Base-by-base conservation (phyloP, 2,888 invertebrate species). In the Melinopterus prodromus region DNA sequence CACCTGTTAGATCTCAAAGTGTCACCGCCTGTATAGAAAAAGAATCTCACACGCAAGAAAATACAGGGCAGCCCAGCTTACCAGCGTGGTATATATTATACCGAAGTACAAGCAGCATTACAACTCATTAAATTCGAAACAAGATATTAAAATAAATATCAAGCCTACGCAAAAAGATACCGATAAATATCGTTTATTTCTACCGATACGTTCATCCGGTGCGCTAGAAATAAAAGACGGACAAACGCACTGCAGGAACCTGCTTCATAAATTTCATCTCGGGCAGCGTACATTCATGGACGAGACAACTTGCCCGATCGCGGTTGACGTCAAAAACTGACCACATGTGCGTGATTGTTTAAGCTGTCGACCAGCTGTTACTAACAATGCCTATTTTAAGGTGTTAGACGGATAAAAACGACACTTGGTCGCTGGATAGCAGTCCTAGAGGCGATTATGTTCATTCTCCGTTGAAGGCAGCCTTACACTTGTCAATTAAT, bases 281-380 rank as follows among this genome's bases (percentile, higher is more conserved):
- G 83, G 77, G 81, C 77, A 75, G 72, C 77, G 81, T 79, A 82
- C 83, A 80, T 84, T 82, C 80, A 82, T 82, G 82, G 83, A 78
- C 79, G 81, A 81, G 81, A 83, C 82, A 82, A 81, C 83, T 82
- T 84, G 83, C 81, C 83, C 83, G 82, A 70, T 70, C 74, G 70
- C 81, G 75, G 81, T 83, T 81, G 83, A 84, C 84, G 85, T 84
- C 85, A 85, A 80, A 75, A 35, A 85, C 82, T 84, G 85, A 85
- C 86, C 86, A 86, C 86, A 85, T 86, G 85, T 86, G 85, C 81
- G 85, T 81, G 84, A 84, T 84, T 84, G 84, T 84, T 74, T 82
- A 83, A 84, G 80, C 84, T 83, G 83, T 79, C 81, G 83, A 84
- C 84, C 86, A 86, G 84, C 86, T 86, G 86, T 83, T 84, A 74